A percentile compares a stretch with the other conserved stretches of the same genome.
phyloP scores from a whole-genome alignment of 2,113 vertebrate genomes.

The Speoplatyrhinus poulsoni region DNA sequence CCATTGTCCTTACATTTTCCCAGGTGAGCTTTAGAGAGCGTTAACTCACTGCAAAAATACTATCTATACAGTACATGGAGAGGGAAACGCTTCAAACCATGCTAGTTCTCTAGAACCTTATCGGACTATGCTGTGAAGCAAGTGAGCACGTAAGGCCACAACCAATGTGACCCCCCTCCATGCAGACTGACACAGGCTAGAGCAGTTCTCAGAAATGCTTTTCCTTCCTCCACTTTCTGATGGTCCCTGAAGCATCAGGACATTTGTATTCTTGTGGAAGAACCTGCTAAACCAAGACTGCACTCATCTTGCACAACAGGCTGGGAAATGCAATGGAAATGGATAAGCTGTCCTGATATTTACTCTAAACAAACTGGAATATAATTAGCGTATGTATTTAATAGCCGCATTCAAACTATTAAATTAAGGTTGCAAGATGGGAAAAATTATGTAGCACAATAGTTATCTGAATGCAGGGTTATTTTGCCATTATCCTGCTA shows the following conservation, averaged over 20 bases:
- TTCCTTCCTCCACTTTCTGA: neutral
- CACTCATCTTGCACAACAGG: neutral
- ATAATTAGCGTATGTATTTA: neutral
- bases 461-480: no score
- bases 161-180: neutral
- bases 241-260: no score
- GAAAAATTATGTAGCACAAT: neutral
- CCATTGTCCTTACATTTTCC: neutral
- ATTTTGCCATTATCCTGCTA: no score
- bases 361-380: neutral
- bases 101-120: neutral
- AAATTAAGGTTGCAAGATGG: neutral
- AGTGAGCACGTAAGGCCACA: neutral
- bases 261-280: no score
- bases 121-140: neutral
- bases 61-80: no score
- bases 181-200: neutral
- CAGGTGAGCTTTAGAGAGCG: constrained; percentile 5
- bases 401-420: neutral
- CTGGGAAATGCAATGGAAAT: neutral
- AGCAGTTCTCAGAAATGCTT: constrained; percentile 5
- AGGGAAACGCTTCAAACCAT: neutral
- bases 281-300: neutral
- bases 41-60: neutral
- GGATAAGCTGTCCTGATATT: neutral